Base-by-base conservation (phyloP, 2,797 vertebrate genomes). In the Spinus pinus region DNA sequence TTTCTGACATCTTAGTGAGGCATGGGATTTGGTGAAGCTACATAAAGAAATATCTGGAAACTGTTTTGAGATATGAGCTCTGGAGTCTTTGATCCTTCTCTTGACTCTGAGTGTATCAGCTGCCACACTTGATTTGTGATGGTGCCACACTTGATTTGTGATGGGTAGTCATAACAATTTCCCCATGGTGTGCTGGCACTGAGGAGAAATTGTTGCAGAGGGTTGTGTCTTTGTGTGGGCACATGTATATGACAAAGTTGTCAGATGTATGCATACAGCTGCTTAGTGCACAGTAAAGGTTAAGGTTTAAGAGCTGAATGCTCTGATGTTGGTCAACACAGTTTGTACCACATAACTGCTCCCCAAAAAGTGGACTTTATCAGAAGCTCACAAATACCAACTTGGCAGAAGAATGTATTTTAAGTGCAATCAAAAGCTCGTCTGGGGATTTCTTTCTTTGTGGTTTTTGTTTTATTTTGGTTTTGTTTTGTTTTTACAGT, bases 1-100 rank as follows among this genome's bases (percentile, higher is more conserved):
- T 95, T 82, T 89, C 50, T 89, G 71, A 85, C 78, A 80, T 88
- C 56, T 92, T 95, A 86, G 84, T 86, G 61, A 35, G 54, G 12
- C 46, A 49, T 69, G 79, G 46, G 44, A 47, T 92, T 90, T 93
- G 23, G 15, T 95, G 60, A 89, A 81, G 47, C 20, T 81, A 53
- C 60, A 44, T 67, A 61, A 92, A 87, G 24, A 50, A 71, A 35
- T 0, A 8, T 37, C 64, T 93, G 67, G 35, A 91, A 73, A 54
- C 56, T 60, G 15, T 75, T 81, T 56, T 49, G 53, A 81, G 66
- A 28, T 35, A 18, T 13, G 18, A 77, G 10, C 41, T 90, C 42
- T 65, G 21, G 22, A 75, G 24, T 60, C 60, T 91, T 67, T 46
- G 46, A 56, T 67, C 37, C 15, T 81, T 84, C 24, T 21, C 35